Base-by-base conservation (phyloP, 2,113 vertebrate species). In the Nothoprocta perdicaria region DNA sequence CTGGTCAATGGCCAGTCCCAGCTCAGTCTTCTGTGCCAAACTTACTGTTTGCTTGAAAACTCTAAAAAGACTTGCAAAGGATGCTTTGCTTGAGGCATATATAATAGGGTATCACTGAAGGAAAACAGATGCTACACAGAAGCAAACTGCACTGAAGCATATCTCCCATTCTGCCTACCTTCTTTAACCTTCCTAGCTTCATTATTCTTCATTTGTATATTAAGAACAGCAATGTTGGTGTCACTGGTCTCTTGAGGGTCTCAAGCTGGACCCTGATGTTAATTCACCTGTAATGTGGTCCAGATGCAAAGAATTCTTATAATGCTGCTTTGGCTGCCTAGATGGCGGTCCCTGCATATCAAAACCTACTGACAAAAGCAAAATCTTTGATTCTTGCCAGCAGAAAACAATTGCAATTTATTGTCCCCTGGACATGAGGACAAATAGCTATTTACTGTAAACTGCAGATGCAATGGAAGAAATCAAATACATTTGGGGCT, bases 371-470 rank as follows among this genome's bases (percentile, higher is more conserved):
- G 63, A 86, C 31, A 94, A 77, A 94, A 93, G 88, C 61, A 72
- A 75, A 67, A 68, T 69, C 58, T 65, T 76, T 82, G 74, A 84
- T 74, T 78, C 82, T 83, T 94, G 85, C 75, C 90, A 91, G 80
- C 19, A 88, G 71, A 94, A 95, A 75, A 89, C 77, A 95, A 53
- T 93, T 83, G 60, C 38, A 65, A 61, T 89, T 84, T 86, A 75
- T 79, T 92, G 68, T 86, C 88, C 86, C 63, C 81, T 75, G 78
- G 55, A 86, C 68, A 79, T 27, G 63, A 60, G 65, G 60, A 95
- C 75, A 92, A 95, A 89, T 38, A 83, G 41, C 68, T 89, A 68
- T 92, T 95, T 88, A 63, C 60, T 78, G 68, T 80, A 89, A 88
- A 89, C 26, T 0, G 0, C 52, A 88, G 82, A 46, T 31, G 82